Base-by-base conservation (phyloP, 2,888 invertebrate species). In the Stenichneumon culpator region DNA sequence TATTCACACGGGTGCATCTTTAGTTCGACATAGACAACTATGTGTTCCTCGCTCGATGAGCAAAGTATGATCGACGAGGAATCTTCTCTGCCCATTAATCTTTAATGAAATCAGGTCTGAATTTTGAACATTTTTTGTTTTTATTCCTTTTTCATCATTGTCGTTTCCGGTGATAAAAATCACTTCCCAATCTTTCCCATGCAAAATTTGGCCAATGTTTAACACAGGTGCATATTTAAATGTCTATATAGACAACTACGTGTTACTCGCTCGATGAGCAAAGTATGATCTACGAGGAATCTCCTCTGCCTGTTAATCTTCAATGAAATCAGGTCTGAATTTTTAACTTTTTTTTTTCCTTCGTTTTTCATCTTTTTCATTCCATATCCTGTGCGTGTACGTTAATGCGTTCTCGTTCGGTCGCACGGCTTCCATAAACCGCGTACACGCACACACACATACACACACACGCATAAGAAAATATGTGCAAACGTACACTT, bases 341-440 rank as follows among this genome's bases (percentile, higher is more conserved):
- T 36, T 60, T 68, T 52, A 19, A 54, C 32, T 14, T 14, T 39
- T 2, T 9, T 81, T 22, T 52, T 47, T 72, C 14, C 39, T 60
- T 52, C 32, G 25, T 50, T 32, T 47, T 44, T 50, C 72, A 69
- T 73, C 22, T 28, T 50, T 47, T 44, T 50, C 72, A 69, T 73
- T 73, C 52, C 78, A 50, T 73, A 69, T 83, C 68, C 73, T 47
- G 78, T 77, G 82, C 82, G 77, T 82, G 82, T 67, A 77, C 63
- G 72, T 78, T 82, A 82, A 77, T 82, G 72, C 72, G 82, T 78
- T 78, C 36, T 74, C 68, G 79, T 78, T 79, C 60, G 72, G 68
- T 79, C 78, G 78, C 79, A 83, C 82, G 77, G 78, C 77, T 82
- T 72, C 72, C 77, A 70, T 50, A 78, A 47, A 82, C 60, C 54